Evolutionary conservation across 2,113 vertebrate genomes (phyloP).

Genomic region (Pteropus alecto): DNA sequence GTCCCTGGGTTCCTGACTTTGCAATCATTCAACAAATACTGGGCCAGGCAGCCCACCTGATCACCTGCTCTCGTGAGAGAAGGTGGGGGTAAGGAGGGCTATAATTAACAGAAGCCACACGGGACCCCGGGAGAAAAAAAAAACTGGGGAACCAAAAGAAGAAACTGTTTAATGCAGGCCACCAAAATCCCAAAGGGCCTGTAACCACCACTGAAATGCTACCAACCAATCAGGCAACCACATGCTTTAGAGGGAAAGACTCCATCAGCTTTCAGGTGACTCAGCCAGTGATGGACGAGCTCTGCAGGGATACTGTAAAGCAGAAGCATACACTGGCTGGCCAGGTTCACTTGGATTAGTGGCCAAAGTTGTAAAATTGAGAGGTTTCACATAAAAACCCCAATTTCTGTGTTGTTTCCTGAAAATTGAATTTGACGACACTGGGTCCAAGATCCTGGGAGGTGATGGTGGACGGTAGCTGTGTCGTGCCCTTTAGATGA

Average conservation of each 20-base stretch:
- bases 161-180: neutral
- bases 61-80: neutral
- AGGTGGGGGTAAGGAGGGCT: neutral
- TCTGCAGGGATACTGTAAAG: neutral
- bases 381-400: neutral
- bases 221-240: neutral
- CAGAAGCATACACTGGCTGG: neutral
- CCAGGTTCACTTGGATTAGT: neutral
- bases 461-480: neutral
- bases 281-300: too few relatives aligned
- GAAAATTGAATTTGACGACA: neutral
- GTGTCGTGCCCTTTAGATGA: neutral
- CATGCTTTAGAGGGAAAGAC: neutral
- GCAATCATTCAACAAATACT: conserved; percentile 1
- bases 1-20: neutral
- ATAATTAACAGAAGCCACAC: neutral
- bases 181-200: neutral
- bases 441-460: neutral
- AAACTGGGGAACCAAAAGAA: neutral
- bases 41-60: neutral
- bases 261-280: neutral
- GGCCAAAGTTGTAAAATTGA: neutral
- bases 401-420: neutral
- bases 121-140: neutral
- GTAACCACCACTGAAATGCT: neutral